phyloP scores from a whole-genome alignment of 2,113 vertebrate species.

The Planiliza haematocheilus region DNA sequence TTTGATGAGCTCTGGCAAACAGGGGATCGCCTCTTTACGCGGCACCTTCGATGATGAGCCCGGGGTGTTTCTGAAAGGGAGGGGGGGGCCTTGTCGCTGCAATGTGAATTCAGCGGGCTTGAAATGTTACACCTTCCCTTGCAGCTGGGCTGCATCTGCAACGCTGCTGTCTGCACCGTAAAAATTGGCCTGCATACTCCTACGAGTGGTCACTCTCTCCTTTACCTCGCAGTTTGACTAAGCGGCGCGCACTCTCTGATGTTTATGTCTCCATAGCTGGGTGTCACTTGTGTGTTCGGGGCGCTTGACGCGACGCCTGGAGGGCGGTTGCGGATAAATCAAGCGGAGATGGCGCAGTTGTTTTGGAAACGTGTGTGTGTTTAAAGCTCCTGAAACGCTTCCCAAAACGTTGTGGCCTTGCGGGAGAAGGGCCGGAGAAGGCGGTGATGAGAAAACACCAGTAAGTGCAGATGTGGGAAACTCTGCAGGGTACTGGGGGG shows the following conservation, averaged over 20 bases:
- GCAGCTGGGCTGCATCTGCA: conserved; percentile 97
- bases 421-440: conserved; percentile 26
- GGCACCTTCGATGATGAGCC: conserved; percentile 79
- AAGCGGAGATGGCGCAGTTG: not conserved
- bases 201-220: conserved; percentile 36
- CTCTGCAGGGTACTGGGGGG: conserved; percentile 80
- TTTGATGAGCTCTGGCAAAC: conserved; percentile 80
- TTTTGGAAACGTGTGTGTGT: not conserved
- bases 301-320: not conserved
- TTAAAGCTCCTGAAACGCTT: conserved; percentile 36
- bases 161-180: conserved; percentile 90
- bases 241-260: conserved; percentile 46
- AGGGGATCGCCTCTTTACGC: conserved; percentile 39
- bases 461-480: conserved; percentile 85
- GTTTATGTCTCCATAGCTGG: conserved; percentile 46
- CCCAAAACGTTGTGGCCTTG: conserved; percentile 35
- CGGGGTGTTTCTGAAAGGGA: not conserved
- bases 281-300: conserved; percentile 8
- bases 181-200: conserved; percentile 78
- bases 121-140: conserved; percentile 91
- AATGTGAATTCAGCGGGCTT: conserved; percentile 86
- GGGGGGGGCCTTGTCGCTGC: conserved; percentile 74
- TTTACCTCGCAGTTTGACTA: conserved; percentile 70
- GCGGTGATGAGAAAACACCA: conserved; percentile 80
- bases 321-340: conserved; percentile 3